Base-by-base conservation (phyloP, 1,140 invertebrate genomes). In the Drosophila sucinea region DNA sequence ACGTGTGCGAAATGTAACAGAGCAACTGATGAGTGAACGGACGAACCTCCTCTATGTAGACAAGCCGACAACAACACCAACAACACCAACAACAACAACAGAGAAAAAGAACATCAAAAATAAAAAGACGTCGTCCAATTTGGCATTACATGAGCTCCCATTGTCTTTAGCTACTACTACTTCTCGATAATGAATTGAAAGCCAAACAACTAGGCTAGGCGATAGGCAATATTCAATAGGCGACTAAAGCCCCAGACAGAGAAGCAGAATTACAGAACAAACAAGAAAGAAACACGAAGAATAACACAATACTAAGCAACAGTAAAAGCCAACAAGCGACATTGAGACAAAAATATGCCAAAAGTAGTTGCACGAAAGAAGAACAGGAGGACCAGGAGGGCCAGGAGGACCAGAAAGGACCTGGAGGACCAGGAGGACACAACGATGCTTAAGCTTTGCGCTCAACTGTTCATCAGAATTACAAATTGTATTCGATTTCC, bases 401-500 rank as follows among this genome's bases (percentile, higher is more conserved):
- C 71, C 66, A 67, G 35, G 58, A 77, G 72, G 60, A 77, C 74
- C 66, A 72, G 68, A 17, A 17, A 17, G 17, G 33, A 69, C 71
- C 66, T 35, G 10, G 10, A 67, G 60, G 73, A 58, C 44, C 62
- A 65, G 11, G 63, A 32, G 44, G 41, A 60, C 60, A 38, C 54
- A 62, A 79, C 74, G 56, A 68, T 55, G 82, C 69, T 86, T 74
- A 83, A 79, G 84, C 86, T 86, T 77, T 79, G 76, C 44, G 44
- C 80, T 79, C 77, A 77, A 87, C 75, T 89, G 85, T 89, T 89
- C 84, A 89, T 89, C 84, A 90, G 85, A 89, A 89, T 90, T 86
- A 90, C 86, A 90, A 90, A 90, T 90, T 91, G 84, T 90, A 89
- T 90, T 91, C 89, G 89, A 90, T 90, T 90, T 90, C 89, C 89